Conservation (phyloP, 2,113 vertebrate genomes). For the Bos javanicus region DNA sequence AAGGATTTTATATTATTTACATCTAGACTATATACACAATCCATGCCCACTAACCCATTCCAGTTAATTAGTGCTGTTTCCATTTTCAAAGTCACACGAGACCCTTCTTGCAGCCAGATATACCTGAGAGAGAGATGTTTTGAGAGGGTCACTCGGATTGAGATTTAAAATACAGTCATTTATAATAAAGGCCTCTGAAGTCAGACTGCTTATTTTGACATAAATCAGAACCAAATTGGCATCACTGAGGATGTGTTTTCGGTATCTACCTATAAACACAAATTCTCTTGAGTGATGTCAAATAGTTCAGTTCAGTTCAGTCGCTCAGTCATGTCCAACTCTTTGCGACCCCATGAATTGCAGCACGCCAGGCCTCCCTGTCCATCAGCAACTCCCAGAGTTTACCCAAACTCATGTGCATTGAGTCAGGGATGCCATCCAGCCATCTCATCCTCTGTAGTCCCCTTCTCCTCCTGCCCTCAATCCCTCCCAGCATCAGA, state of each 20-base stretch:
- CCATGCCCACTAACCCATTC: background rate
- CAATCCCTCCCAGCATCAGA: no score
- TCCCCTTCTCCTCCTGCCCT: no score
- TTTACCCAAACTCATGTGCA: no score
- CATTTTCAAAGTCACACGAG: background rate
- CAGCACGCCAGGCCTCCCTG: no score
- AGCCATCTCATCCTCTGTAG: rapidly evolving
- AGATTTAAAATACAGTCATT: background rate
- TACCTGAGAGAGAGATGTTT: background rate
- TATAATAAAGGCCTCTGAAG: background rate
- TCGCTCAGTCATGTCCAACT: no score
- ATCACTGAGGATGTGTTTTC: background rate
- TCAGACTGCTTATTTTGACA: background rate
- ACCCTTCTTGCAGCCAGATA: background rate
- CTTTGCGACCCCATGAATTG: rapidly evolving
- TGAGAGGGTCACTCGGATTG: background rate
- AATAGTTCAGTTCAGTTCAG: background rate
- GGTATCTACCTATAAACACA: background rate
- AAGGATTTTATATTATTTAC: slow-evolving; percentile 28
- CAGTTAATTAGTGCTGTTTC: background rate
- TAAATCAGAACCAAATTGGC: background rate
- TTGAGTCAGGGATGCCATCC: no score
- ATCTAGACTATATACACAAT: background rate
- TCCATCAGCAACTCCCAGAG: no score
- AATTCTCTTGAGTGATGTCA: background rate